phyloP scores from a whole-genome alignment of 2,888 invertebrate genomes.

The Catocala fraxini region DNA sequence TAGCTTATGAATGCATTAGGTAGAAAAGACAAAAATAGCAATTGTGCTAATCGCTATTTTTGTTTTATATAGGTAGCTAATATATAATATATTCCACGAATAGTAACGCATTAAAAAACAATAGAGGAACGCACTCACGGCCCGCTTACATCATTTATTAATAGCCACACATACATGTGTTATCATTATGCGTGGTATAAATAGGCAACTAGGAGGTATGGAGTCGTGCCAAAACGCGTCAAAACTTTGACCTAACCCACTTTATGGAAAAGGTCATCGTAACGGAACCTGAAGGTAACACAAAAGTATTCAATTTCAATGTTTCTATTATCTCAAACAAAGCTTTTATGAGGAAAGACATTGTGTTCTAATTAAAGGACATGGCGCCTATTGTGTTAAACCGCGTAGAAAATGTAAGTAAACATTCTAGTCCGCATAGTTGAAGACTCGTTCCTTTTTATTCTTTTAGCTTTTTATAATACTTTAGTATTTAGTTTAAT shows the following conservation, averaged over 20 bases:
- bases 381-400: too few relatives aligned
- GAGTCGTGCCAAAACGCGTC: conserved; percentile 28
- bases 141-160: conserved; percentile 12
- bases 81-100: too few relatives aligned
- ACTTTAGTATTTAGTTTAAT: too few relatives aligned
- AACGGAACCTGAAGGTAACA: not conserved
- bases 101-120: conserved; percentile 6
- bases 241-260: conserved; percentile 26
- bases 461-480: too few relatives aligned
- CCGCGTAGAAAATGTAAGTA: too few relatives aligned
- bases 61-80: too few relatives aligned
- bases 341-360: not conserved
- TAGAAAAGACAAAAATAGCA: too few relatives aligned
- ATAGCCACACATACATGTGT: conserved; percentile 19
- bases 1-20: too few relatives aligned
- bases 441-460: too few relatives aligned
- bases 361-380: too few relatives aligned
- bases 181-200: conserved; percentile 21
- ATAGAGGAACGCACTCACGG: conserved; percentile 1
- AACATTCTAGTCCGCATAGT: too few relatives aligned
- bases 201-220: conserved; percentile 18
- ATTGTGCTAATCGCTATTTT: too few relatives aligned
- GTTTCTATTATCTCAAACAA: not conserved
- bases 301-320: not conserved
- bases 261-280: conserved; percentile 21